Evolutionary conservation across 2,797 vertebrate species (phyloP).

Genomic region (Paramormyrops hopkinsi): DNA sequence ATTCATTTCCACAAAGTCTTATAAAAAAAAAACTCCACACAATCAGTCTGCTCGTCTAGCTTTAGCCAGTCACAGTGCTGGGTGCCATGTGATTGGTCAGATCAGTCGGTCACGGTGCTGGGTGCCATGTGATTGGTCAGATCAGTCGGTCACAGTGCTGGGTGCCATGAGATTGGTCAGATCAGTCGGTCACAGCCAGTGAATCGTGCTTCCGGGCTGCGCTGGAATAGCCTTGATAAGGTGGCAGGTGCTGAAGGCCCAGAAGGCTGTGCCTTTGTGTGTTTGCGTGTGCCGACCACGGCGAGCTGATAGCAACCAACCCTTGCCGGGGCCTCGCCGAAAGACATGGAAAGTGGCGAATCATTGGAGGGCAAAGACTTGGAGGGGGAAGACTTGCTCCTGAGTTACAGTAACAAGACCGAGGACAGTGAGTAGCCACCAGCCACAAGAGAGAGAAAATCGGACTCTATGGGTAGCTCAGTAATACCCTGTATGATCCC

Average conservation of each 20-base stretch:
- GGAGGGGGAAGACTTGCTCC: background rate
- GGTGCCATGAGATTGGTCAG: background rate
- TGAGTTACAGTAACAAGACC: background rate
- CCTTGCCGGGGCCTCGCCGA: background rate
- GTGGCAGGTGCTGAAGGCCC: background rate
- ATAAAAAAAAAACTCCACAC: background rate
- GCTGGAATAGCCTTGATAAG: background rate
- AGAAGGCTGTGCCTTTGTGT: background rate
- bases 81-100: too few relatives aligned
- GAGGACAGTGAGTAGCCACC: background rate
- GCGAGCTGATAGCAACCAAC: background rate
- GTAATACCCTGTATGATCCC: background rate
- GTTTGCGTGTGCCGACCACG: background rate
- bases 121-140: too few relatives aligned
- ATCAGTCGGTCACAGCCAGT: background rate
- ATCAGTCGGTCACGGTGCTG: too few relatives aligned
- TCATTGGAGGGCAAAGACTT: background rate
- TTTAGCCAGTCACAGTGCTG: background rate
- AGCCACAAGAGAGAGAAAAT: background rate
- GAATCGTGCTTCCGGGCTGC: background rate
- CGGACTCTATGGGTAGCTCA: background rate
- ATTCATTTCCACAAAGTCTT: constrained; percentile 7
- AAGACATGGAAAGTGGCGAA: background rate
- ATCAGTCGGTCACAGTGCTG: too few relatives aligned
- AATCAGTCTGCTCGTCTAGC: background rate